A percentile compares a stretch with the other conserved stretches of the same genome.
Evolutionary conservation across 2,797 vertebrate species (phyloP).

Genomic region (Propithecus deckenii): DNA sequence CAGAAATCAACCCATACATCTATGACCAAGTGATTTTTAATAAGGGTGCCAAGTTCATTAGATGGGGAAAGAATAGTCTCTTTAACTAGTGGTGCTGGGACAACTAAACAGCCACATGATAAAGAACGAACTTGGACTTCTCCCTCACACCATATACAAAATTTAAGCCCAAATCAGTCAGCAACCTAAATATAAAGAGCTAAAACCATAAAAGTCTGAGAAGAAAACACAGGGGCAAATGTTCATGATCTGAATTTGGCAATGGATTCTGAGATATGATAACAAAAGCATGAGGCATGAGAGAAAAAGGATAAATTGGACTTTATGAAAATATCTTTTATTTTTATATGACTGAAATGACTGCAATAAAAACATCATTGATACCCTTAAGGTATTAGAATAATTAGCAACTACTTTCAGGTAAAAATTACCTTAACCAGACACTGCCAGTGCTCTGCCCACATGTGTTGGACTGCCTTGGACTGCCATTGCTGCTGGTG

Average conservation of each 20-base stretch:
- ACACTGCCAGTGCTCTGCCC: not conserved
- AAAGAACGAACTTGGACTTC: not conserved
- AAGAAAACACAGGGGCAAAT: not conserved
- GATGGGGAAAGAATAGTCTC: not conserved
- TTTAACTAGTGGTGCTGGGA: not conserved
- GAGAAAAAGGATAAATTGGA: not conserved
- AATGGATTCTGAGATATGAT: not conserved
- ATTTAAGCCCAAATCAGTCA: not conserved
- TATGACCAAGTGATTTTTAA: not conserved
- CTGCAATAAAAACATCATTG: not conserved
- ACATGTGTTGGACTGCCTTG: no score
- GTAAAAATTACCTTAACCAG: not conserved
- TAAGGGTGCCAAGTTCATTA: not conserved
- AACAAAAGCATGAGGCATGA: not conserved
- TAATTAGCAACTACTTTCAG: not conserved
- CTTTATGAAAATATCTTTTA: not conserved
- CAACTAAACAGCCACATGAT: not conserved
- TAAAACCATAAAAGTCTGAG: not conserved
- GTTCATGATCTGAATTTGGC: not conserved
- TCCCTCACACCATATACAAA: not conserved
- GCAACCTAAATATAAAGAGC: not conserved
- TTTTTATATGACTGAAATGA: constrained; percentile 13
- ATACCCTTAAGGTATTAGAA: not conserved
- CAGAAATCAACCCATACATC: not conserved
- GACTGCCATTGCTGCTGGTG: not conserved